A percentile compares a stretch with the other conserved stretches of the same genome.
phyloP scores from a whole-genome alignment of 2,797 vertebrate genomes.

The Microctenopoma steveboyesi region DNA sequence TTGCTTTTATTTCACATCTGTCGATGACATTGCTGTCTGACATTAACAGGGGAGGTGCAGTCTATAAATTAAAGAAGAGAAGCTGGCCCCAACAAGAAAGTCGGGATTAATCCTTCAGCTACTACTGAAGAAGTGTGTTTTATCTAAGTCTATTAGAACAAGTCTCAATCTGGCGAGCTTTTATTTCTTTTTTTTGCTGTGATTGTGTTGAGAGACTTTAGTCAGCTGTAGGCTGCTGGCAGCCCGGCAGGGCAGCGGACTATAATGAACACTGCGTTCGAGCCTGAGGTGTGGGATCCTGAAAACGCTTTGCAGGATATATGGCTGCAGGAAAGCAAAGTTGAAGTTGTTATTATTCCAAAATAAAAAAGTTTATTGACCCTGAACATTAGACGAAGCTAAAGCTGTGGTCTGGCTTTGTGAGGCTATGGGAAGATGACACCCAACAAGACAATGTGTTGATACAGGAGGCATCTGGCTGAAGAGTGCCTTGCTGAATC shows the following conservation, averaged over 20 bases:
- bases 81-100: not conserved
- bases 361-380: not conserved
- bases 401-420: slow-evolving; percentile 25
- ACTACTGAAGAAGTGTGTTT: too few relatives aligned
- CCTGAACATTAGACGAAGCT: not conserved
- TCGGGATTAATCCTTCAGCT: not conserved
- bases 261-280: too few relatives aligned
- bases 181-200: not conserved
- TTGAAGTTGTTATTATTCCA: not conserved
- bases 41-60: not conserved
- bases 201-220: not conserved
- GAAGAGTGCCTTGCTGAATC: slow-evolving; percentile 16
- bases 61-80: not conserved
- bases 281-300: not conserved
- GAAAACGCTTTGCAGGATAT: too few relatives aligned
- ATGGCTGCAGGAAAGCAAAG: too few relatives aligned
- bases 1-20: slow-evolving; percentile 29
- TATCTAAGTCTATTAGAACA: too few relatives aligned
- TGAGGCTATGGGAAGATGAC: slow-evolving; percentile 34
- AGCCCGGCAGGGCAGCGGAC: too few relatives aligned
- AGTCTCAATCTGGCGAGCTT: too few relatives aligned
- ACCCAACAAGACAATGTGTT: slow-evolving; percentile 59
- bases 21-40: slow-evolving; percentile 4
- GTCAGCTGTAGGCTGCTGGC: too few relatives aligned
- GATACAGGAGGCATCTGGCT: slow-evolving; percentile 36